These are phyloP conservation scores for Calephelis nemesis DNA, from an alignment of 1,140 invertebrate genomes.

Conservation along the genomic window DNA sequence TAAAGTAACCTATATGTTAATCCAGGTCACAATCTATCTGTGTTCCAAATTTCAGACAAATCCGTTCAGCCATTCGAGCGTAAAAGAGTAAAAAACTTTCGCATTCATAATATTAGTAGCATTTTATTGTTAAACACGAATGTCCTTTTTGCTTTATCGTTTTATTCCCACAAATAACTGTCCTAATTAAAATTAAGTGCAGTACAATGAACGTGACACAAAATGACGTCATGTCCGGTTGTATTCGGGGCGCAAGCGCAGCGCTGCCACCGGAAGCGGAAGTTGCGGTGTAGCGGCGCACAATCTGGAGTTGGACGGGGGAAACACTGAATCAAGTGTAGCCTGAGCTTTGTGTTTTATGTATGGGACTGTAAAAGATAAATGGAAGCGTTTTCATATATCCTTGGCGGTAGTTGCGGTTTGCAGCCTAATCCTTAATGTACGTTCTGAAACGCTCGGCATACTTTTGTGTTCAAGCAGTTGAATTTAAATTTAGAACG, in stretches of 20 bases:
- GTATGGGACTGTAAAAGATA: conserved; percentile 64
- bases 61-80: too few species aligned
- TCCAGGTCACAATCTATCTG: too few species aligned
- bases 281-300: conserved; percentile 66
- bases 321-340: conserved; percentile 74
- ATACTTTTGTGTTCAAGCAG: conserved; percentile 3
- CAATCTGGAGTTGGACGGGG: conserved; percentile 72
- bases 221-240: conserved; percentile 47
- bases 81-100: too few species aligned
- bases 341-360: conserved; percentile 64
- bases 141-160: too few species aligned
- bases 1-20: too few species aligned
- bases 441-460: conserved; percentile 22
- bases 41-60: too few species aligned
- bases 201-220: conserved; percentile 37
- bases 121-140: too few species aligned
- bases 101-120: too few species aligned
- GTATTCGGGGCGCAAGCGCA: conserved; percentile 55
- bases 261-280: conserved; percentile 59
- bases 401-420: conserved; percentile 37
- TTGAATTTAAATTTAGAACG: background rate
- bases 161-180: background rate
- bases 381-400: conserved; percentile 56
- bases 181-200: conserved; percentile 32
- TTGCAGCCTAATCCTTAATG: conserved; percentile 46